Base-by-base conservation (phyloP, 2,888 invertebrate species). In the Tipula unca region DNA sequence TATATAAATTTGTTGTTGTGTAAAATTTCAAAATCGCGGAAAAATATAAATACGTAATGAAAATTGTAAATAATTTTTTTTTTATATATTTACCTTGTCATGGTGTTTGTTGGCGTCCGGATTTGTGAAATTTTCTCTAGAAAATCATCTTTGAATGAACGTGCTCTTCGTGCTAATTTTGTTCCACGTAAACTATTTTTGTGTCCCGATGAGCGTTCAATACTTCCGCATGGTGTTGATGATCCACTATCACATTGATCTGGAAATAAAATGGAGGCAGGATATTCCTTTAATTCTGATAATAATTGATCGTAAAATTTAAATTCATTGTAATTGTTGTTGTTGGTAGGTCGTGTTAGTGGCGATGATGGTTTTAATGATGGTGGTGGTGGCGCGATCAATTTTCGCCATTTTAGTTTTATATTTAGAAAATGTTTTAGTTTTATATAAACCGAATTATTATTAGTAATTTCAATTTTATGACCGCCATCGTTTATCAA, bases 71-170 rank as follows among this genome's bases (percentile, higher is more conserved):
- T 69, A 25, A 25, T 25, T 54, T 54, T 32, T 54, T 54, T 54
- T 39, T 4, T 54, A 1, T 69, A 69, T 69, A 69, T 69, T 69
- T 69, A 83, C 89, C 89, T 89, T 85, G 92, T 93, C 88, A 88
- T 88, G 54, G 89, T 91, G 88, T 92, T 93, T 85, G 91, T 91
- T 85, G 97, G 96, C 87, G 96, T 96, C 88, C 97, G 94, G 95
- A 97, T 97, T 91, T 96, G 95, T 88, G 96, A 96, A 90, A 97
- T 94, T 91, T 96, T 96, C 91, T 97, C 96, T 90, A 97, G 93
- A 89, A 97, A 94, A 92, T 97, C 97, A 93, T 97, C 97, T 92
- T 97, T 97, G 92, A 97, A 97, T 87, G 96, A 96, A 88, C 97
- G 94, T 87, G 97, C 97, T 87, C 97, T 94, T 88, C 96, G 93